phyloP scores from a whole-genome alignment of 2,113 vertebrate genomes.

The Eudorcas thomsonii region DNA sequence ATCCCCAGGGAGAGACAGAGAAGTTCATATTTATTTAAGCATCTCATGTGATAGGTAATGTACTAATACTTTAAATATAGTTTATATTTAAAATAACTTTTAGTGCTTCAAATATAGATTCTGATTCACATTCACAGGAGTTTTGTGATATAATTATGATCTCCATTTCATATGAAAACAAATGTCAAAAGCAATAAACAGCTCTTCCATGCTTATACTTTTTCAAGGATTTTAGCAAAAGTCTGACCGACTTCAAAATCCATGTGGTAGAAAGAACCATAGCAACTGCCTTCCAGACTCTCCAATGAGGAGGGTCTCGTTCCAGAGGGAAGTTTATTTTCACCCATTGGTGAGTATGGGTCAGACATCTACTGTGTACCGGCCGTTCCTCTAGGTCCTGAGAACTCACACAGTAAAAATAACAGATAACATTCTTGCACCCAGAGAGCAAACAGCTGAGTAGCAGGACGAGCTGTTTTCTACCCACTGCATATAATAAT shows the following conservation, averaged over 20 bases:
- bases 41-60: accelerated
- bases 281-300: background rate
- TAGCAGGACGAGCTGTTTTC: accelerated
- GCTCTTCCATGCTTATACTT: background rate
- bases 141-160: background rate
- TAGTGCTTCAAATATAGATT: background rate
- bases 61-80: background rate
- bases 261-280: background rate
- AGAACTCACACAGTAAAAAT: background rate
- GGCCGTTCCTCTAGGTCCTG: background rate
- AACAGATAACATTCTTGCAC: accelerated
- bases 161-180: background rate
- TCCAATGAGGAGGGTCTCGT: background rate
- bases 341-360: background rate
- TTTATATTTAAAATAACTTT: background rate
- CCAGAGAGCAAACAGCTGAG: accelerated
- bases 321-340: background rate
- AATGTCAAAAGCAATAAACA: background rate
- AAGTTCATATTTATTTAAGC: background rate
- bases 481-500: accelerated
- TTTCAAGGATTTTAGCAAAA: background rate
- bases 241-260: background rate
- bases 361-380: accelerated
- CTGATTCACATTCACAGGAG: background rate
- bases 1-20: too few relatives aligned